Evolutionary conservation across 1,140 invertebrate species (phyloP).

Genomic region (Cydia strobilella): DNA sequence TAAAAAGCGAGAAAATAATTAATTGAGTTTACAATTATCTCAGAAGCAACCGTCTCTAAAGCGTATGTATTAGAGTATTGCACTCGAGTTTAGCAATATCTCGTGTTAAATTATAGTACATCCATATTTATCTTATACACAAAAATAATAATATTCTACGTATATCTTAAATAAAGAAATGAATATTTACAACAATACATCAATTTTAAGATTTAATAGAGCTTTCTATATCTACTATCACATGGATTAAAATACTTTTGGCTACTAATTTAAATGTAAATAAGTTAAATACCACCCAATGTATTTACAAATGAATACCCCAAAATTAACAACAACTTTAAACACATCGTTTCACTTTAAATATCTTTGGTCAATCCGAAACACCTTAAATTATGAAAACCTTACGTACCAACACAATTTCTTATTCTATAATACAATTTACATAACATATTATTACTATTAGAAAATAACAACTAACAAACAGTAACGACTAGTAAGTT

Average conservation of each 20-base stretch:
- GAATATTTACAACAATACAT: slow-evolving; percentile 9
- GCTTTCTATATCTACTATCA: slow-evolving; percentile 71
- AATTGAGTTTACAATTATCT: too few relatives aligned
- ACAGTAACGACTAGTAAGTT: slow-evolving; percentile 14
- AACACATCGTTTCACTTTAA: slow-evolving; percentile 49
- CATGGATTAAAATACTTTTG: slow-evolving; percentile 72
- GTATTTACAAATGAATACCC: slow-evolving; percentile 52
- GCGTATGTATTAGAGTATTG: too few relatives aligned
- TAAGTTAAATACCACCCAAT: slow-evolving; percentile 54
- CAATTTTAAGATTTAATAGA: too few relatives aligned
- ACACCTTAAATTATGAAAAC: slow-evolving; percentile 33
- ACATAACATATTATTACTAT: neutral
- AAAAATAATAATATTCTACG: neutral
- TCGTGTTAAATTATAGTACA: neutral
- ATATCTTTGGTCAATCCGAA: slow-evolving; percentile 68
- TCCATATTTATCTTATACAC: neutral
- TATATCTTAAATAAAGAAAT: neutral
- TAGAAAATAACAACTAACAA: slow-evolving; percentile 14
- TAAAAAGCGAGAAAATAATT: too few relatives aligned
- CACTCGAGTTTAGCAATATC: neutral
- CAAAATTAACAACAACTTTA: slow-evolving; percentile 64
- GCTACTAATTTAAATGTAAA: slow-evolving; percentile 51
- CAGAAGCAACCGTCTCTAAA: too few relatives aligned
- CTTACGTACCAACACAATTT: slow-evolving; percentile 20
- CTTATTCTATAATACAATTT: slow-evolving; percentile 25